These are phyloP conservation scores for Sceliomorpha sp. DNA, from an alignment of 2,888 invertebrate genomes.

Conservation along the genomic window DNA sequence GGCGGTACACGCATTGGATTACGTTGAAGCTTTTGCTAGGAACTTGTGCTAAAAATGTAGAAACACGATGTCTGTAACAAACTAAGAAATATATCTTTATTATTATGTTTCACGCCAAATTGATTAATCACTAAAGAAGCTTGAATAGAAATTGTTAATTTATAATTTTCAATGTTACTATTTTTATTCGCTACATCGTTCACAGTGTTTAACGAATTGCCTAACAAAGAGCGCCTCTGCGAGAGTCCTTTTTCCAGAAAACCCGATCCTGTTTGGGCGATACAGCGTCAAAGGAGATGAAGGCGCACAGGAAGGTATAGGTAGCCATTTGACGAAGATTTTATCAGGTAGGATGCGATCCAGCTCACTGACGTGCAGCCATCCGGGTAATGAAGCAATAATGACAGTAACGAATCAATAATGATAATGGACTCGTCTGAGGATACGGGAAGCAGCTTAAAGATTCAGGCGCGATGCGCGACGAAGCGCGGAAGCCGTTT, in stretches of 20 bases:
- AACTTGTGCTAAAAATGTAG: too few relatives aligned
- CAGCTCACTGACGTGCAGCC: slow-evolving; percentile 51
- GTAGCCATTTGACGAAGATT: slow-evolving; percentile 14
- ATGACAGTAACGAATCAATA: slow-evolving; percentile 69
- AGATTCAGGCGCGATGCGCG: slow-evolving; percentile 51
- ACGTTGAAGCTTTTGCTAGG: too few relatives aligned
- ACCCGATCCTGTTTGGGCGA: slow-evolving; percentile 34
- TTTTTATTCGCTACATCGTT: too few relatives aligned
- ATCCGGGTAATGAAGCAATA: slow-evolving; percentile 68
- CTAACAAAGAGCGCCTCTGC: slow-evolving; percentile 7
- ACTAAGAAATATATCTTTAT: too few relatives aligned
- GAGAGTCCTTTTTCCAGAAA: slow-evolving; percentile 25
- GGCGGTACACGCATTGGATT: too few relatives aligned
- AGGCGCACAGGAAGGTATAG: slow-evolving; percentile 19
- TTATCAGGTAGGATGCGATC: slow-evolving; percentile 22
- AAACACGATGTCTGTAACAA: too few relatives aligned
- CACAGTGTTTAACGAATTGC: slow-evolving; percentile 23
- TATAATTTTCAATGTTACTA: too few relatives aligned
- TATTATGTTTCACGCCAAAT: too few relatives aligned
- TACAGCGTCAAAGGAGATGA: slow-evolving; percentile 30
- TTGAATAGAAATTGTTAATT: too few relatives aligned
- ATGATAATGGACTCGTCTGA: slow-evolving; percentile 66
- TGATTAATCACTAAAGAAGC: too few relatives aligned
- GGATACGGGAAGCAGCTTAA: slow-evolving; percentile 53
- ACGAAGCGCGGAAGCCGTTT: slow-evolving; percentile 43